Percentiles rank a stretch among this genome's conserved stretches.
These are phyloP conservation scores for Cheilosia variabilis DNA, from an alignment of 2,888 invertebrate species.

Conservation along the genomic window DNA sequence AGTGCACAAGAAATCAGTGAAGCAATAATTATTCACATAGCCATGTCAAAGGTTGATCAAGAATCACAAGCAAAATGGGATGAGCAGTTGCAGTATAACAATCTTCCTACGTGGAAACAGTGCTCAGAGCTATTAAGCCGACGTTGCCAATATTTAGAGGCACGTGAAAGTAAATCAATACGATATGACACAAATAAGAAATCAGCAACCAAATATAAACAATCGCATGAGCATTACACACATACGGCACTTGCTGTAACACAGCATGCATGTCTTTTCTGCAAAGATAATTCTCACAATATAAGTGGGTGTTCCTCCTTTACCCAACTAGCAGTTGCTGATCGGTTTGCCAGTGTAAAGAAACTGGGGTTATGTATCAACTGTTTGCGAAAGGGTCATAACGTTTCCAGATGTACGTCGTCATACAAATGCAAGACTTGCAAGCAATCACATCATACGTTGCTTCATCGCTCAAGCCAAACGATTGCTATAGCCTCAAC, in stretches of 20 bases:
- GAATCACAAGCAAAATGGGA: slow-evolving; percentile 21
- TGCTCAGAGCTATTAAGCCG: neutral
- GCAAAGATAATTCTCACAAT: slow-evolving; percentile 29
- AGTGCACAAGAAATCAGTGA: neutral
- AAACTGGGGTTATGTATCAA: slow-evolving; percentile 56
- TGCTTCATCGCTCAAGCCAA: slow-evolving; percentile 36
- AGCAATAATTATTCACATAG: slow-evolving; percentile 13
- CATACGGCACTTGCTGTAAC: slow-evolving; percentile 21
- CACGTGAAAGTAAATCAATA: neutral
- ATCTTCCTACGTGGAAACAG: slow-evolving; percentile 11
- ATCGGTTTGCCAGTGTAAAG: slow-evolving; percentile 44
- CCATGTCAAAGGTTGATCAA: slow-evolving; percentile 9
- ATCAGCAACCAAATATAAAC: neutral
- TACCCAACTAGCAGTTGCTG: slow-evolving; percentile 2
- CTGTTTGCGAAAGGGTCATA: slow-evolving; percentile 58
- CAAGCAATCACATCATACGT: slow-evolving; percentile 45
- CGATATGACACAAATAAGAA: neutral
- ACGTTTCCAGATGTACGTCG: slow-evolving; percentile 39
- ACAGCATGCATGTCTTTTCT: slow-evolving; percentile 13
- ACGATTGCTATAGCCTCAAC: neutral
- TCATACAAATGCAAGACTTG: slow-evolving; percentile 40
- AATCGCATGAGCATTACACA: slow-evolving; percentile 8
- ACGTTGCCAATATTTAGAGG: slow-evolving; percentile 16
- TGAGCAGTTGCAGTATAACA: slow-evolving; percentile 16
- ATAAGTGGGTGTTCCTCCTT: slow-evolving; percentile 42